Conservation (phyloP, 2,797 vertebrate species). For the Cephalopachus bancanus region DNA sequence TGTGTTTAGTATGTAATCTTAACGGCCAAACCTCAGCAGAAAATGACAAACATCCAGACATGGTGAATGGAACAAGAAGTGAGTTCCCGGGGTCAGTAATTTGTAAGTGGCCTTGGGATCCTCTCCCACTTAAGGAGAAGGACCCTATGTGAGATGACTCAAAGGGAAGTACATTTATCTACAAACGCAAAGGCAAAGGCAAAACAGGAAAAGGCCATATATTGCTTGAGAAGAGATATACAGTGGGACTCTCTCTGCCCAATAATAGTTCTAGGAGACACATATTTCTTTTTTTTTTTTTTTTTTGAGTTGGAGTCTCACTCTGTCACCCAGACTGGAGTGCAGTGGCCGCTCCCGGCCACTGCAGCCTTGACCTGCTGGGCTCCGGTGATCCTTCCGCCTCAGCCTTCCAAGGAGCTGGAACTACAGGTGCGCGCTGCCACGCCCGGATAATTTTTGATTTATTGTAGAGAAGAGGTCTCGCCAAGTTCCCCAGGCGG, state of each 20-base stretch:
- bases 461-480: too few species aligned
- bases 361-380: too few species aligned
- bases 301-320: too few species aligned
- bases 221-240: background rate
- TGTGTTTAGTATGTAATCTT: too few species aligned
- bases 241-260: rapidly evolving
- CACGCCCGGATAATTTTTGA: too few species aligned
- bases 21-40: background rate
- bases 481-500: too few species aligned
- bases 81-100: background rate
- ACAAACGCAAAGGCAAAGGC: background rate
- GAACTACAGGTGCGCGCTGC: too few species aligned
- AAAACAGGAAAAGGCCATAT: rapidly evolving
- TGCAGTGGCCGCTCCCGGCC: too few species aligned
- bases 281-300: rapidly evolving
- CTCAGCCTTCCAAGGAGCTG: too few species aligned
- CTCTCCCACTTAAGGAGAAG: background rate
- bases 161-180: background rate
- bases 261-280: rapidly evolving
- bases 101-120: background rate
- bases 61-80: background rate
- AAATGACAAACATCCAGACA: background rate
- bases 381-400: too few species aligned
- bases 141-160: background rate
- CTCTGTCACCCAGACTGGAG: too few species aligned